A percentile compares a stretch with the other conserved stretches of the same genome.
Evolutionary conservation across 1,140 invertebrate genomes (phyloP).

Genomic region (Druon quercuslanigerum): DNA sequence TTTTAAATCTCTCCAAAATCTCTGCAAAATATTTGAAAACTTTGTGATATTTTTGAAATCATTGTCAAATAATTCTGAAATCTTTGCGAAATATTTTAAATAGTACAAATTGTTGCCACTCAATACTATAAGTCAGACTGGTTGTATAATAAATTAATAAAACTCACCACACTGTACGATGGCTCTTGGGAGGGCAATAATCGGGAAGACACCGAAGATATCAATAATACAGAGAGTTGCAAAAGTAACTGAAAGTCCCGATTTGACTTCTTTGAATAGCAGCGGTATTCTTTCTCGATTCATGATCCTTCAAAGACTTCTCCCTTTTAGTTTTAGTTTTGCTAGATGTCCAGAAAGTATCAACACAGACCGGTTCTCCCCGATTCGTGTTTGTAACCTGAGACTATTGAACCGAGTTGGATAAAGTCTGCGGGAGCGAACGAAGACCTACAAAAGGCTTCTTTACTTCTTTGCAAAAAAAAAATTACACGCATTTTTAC

Average conservation of each 20-base stretch:
- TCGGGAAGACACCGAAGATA: conserved; percentile 87
- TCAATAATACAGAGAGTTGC: conserved; percentile 86
- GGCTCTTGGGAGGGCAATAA: conserved; percentile 83
- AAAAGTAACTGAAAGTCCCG: conserved; percentile 81
- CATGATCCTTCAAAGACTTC: conserved; percentile 52
- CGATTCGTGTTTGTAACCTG: conserved; percentile 58
- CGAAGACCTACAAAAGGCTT: conserved; percentile 46
- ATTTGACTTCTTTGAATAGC: conserved; percentile 50
- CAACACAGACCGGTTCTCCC: conserved; percentile 63
- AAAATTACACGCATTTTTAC: too few relatives aligned
- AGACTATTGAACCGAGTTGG: conserved; percentile 59
- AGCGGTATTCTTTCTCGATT: conserved; percentile 60
- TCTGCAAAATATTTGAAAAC: too few relatives aligned
- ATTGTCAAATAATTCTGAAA: too few relatives aligned
- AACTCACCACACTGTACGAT: conserved; percentile 83
- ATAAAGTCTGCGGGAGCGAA: conserved; percentile 36
- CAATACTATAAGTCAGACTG: too few relatives aligned
- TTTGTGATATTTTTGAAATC: too few relatives aligned
- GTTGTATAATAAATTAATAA: conserved; percentile 32
- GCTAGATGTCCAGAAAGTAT: conserved; percentile 7
- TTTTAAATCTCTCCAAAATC: too few relatives aligned
- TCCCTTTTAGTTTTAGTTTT: background rate
- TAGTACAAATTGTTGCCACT: too few relatives aligned
- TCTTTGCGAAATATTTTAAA: too few relatives aligned
- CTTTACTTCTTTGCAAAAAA: conserved; percentile 1